phyloP scores from a whole-genome alignment of 2,113 vertebrate species.

The Lophotis ruficrista region DNA sequence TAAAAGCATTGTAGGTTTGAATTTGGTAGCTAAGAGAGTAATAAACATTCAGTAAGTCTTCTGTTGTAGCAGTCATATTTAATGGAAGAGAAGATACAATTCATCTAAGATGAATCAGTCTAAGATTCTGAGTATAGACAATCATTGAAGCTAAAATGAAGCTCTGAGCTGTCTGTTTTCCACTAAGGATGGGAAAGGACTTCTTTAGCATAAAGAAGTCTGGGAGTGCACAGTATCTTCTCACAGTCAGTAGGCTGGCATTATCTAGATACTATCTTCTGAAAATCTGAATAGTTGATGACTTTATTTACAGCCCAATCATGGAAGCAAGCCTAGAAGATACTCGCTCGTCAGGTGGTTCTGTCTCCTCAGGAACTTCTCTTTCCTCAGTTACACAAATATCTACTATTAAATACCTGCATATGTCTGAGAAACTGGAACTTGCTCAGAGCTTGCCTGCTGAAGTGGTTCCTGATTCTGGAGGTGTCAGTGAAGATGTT shows the following conservation, averaged over 20 bases:
- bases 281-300: not conserved
- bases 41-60: not conserved
- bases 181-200: not conserved
- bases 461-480: conserved; percentile 12
- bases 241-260: not conserved
- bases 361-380: conserved; percentile 77
- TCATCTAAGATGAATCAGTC: not conserved
- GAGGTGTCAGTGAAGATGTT: not conserved
- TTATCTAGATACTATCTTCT: not conserved
- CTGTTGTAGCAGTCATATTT: not conserved
- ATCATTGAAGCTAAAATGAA: not conserved
- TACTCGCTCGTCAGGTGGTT: conserved; percentile 67
- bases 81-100: not conserved
- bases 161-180: not conserved
- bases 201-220: not conserved
- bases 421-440: conserved; percentile 75
- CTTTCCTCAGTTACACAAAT: conserved; percentile 67
- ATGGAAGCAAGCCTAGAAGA: conserved; percentile 83
- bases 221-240: not conserved
- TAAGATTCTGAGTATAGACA: not conserved
- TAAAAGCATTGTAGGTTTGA: not conserved
- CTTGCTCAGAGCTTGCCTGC: conserved; percentile 48
- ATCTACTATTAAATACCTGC: conserved; percentile 72
- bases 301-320: conserved; percentile 76
- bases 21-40: not conserved